Evolutionary conservation across 2,113 vertebrate species (phyloP), one percentile per base, ranked within the genome.

Genomic region (Sinocyclocheilus maitianheensis): DNA sequence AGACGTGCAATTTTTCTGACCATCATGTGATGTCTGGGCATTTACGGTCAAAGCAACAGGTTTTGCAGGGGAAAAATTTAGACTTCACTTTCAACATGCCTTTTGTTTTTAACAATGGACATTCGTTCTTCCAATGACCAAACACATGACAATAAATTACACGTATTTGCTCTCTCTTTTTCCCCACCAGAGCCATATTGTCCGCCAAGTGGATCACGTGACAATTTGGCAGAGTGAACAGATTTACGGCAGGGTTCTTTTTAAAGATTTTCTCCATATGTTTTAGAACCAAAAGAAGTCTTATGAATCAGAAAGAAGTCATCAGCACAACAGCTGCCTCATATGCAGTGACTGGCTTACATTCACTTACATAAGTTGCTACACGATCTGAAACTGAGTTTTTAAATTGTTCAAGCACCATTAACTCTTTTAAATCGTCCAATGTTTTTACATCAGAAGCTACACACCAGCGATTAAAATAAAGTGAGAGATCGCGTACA

Each of bases 351-450:
- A 55, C 67, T 24, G 30, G 40, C 18, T 69, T 48, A 11, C 18
- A 26, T 20, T 84, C 20, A 12, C 53, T 75, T 12, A 75, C 20
- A 10, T 84, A 34, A 6, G 24, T 48, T 13, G 40, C 51, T 55
- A 53, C 46, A 55, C 12, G 43, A 30, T 53, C 43, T 43, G 62
- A 67, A 53, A 67, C 46, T 30, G 20, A 48, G 14, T 51, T 26
- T 53, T 74, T 74, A 0, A 46, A 72, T n/a, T 74, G 65, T 74
- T 84, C 82, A 55, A 84, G 43, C 37, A 84, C 7, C 10, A 74
- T 60, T 51, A 60, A 37, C 1, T 79, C 5, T 30, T 34, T 60
- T 16, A 79, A 20, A 20, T 79, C 53, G 12, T 60, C 26, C 0
- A 79, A 16, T 22, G 77, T 79, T 20, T 40, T 11, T 11, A 34